Percentiles rank a stretch among this genome's conserved stretches.
Evolutionary conservation across 2,888 invertebrate genomes (phyloP).

Genomic region (Erebia epiphron): DNA sequence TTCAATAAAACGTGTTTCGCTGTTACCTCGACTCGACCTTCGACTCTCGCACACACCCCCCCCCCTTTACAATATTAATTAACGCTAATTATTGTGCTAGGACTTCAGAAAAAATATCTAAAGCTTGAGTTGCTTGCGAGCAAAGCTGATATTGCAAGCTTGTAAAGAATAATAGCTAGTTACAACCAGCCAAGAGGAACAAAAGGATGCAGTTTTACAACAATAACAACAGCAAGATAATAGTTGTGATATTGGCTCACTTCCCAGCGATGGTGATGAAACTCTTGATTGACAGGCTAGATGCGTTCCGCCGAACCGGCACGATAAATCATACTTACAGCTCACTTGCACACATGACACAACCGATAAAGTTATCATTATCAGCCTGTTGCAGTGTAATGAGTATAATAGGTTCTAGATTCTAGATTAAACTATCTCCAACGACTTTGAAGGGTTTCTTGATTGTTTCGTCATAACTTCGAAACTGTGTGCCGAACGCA

Average conservation of each 20-base stretch:
- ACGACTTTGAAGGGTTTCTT: neutral
- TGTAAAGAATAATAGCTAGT: neutral
- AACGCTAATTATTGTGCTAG: too few species aligned
- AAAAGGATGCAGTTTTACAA: conserved; percentile 13
- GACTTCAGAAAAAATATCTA: too few species aligned
- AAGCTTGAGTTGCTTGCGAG: neutral
- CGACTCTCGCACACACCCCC: too few species aligned
- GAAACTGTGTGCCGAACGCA: neutral
- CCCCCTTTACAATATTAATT: too few species aligned
- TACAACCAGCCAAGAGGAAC: neutral
- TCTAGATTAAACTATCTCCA: neutral
- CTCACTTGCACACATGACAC: conserved; percentile 1
- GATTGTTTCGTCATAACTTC: neutral
- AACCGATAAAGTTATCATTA: neutral
- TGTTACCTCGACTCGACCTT: too few species aligned
- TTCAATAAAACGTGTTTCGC: too few species aligned
- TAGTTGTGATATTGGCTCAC: conserved; percentile 12
- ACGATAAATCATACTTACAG: conserved; percentile 21
- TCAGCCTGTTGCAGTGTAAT: neutral
- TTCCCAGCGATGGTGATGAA: conserved; percentile 10
- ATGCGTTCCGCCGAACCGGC: conserved; percentile 9
- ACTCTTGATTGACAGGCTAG: conserved; percentile 31
- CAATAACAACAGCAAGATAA: conserved; percentile 11
- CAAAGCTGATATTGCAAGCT: neutral
- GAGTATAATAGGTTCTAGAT: conserved; percentile 2